Base-by-base conservation (phyloP, 2,113 vertebrate species). In the Callochromis pleurospilus region DNA sequence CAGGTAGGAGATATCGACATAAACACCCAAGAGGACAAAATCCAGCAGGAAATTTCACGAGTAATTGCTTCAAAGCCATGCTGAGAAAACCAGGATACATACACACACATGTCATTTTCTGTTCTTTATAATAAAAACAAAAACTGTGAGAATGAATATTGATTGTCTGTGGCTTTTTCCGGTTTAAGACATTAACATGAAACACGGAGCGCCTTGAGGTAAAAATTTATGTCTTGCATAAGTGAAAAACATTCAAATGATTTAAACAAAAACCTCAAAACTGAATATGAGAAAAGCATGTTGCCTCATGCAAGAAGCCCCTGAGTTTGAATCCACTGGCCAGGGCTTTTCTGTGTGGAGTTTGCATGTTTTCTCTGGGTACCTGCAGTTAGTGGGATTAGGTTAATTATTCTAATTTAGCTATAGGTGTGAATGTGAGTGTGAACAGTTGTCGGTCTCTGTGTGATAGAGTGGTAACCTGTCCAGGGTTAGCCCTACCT, bases 1-100 rank as follows among this genome's bases (percentile, higher is more conserved):
- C 97, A 98, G 93, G 98, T 99, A 89, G 98, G 98, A 94, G 98
- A 99, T 2, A 97, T 98, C 94, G 97, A 98, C 95, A 97, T 99
- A 95, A 97, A 99, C 97, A 99, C 98, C 95, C 98, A 99, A 96
- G 98, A 99, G 88, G 96, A 96, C 84, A 96, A 95, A 91, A 98
- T 99, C 94, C 97, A 98, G 94, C 97, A 96, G 90, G 98, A 99
- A 95, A 99, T 99, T 92, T 97, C 98, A 96, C 97, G 97, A 86
- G 97, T 98, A 91, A 98, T 98, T 31, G 97, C 97, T 93, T 98
- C 97, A 94, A 96, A 97, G 93, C 73, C 26, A 1, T 81, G 81
- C 77, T 95, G 84, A 95, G 49, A 83, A 86, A 77, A 1, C 45
- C 45, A 24, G 49, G 31, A 12, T 31, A 29, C 53, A 47, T 7